phyloP scores from a whole-genome alignment of 2,888 invertebrate species.

The Chloroclystis v-ata region DNA sequence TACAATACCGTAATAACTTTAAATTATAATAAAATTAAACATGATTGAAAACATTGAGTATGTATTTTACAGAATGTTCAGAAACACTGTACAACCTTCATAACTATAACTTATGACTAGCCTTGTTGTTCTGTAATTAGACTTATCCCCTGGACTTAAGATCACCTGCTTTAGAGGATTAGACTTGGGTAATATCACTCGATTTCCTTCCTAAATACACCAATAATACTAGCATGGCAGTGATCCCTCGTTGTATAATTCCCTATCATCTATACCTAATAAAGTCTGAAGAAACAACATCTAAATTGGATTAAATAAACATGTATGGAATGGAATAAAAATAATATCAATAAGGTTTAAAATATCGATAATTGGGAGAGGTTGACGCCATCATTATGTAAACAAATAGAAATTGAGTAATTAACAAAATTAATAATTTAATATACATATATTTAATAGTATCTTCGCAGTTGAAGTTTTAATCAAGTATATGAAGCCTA shows the following conservation, averaged over 20 bases:
- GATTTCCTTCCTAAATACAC: not conserved
- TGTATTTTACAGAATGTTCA: not conserved
- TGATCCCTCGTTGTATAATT: conserved; percentile 19
- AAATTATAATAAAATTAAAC: not conserved
- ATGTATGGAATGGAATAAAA: too few relatives aligned
- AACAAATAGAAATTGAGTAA: too few relatives aligned
- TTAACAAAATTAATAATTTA: too few relatives aligned
- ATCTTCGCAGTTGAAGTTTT: too few relatives aligned
- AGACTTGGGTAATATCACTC: not conserved
- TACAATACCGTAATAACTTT: not conserved
- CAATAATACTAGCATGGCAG: conserved; percentile 19
- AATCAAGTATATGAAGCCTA: too few relatives aligned
- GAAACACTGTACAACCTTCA: not conserved
- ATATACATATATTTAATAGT: too few relatives aligned
- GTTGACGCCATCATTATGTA: too few relatives aligned
- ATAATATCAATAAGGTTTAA: too few relatives aligned
- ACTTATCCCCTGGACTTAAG: not conserved
- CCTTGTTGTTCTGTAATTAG: conserved; percentile 40
- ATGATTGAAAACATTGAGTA: not conserved
- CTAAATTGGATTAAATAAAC: too few relatives aligned
- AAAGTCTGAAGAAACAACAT: not conserved
- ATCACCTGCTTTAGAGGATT: too few relatives aligned
- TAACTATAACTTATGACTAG: conserved; percentile 49
- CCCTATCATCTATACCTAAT: conserved; percentile 3
- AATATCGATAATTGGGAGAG: too few relatives aligned